Percentiles rank a stretch among this genome's conserved stretches.
Conservation (phyloP, 2,113 vertebrate species). For the Sterrhoptilus dennistouni region DNA sequence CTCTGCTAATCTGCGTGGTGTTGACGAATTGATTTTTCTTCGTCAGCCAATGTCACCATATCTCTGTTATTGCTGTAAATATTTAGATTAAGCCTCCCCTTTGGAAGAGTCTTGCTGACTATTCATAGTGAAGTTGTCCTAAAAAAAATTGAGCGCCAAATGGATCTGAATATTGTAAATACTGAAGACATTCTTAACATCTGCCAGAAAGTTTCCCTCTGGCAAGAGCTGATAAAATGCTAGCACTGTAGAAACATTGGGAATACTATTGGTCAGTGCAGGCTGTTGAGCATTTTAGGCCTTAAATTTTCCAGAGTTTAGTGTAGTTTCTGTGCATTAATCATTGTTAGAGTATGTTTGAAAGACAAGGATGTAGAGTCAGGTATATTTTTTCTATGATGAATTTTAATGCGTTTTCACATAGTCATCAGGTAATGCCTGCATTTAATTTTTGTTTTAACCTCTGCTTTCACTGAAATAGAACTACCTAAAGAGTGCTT, state of each 20-base stretch:
- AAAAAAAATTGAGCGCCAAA: background rate
- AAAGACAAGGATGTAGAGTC: background rate
- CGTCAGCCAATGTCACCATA: background rate
- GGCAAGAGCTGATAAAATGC: background rate
- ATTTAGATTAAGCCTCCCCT: background rate
- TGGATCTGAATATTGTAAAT: background rate
- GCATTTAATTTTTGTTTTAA: background rate
- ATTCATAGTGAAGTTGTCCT: background rate
- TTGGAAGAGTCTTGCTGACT: background rate
- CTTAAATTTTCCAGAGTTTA: background rate
- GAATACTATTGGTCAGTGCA: background rate
- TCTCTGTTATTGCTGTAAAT: background rate
- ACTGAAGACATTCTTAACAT: background rate
- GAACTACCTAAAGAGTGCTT: background rate
- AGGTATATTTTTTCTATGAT: background rate
- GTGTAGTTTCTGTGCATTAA: background rate
- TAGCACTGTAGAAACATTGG: background rate
- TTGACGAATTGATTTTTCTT: background rate
- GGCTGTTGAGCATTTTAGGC: background rate
- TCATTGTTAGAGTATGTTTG: background rate
- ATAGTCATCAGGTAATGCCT: background rate
- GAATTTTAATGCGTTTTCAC: background rate
- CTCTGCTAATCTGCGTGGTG: background rate
- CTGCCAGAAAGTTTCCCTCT: background rate
- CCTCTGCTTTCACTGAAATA: background rate